Conservation (phyloP, 1,140 invertebrate genomes). For the Hydropsyche tenuis region DNA sequence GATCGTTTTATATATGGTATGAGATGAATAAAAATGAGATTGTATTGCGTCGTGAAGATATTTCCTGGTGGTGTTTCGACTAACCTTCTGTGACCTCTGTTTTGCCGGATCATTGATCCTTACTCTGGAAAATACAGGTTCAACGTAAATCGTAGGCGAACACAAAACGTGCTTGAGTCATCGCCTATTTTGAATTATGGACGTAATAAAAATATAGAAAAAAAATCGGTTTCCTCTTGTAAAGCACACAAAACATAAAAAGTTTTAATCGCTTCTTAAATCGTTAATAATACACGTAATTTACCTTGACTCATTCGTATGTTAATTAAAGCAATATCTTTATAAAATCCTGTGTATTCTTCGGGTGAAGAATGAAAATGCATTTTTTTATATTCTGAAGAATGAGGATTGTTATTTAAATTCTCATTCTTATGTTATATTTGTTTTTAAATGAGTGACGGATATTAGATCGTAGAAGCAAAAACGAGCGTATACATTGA, state of each 20-base stretch:
- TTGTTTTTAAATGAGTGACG: not conserved
- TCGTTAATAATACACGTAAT: not conserved
- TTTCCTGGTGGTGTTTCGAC: not conserved
- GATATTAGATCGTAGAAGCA: not conserved
- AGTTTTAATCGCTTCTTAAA: no score
- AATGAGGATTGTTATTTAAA: no score
- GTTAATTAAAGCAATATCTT: not conserved
- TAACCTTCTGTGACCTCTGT: not conserved
- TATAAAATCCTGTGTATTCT: no score
- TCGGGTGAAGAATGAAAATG: no score
- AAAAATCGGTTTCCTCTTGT: not conserved
- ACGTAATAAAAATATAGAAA: not conserved
- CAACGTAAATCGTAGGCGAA: slow-evolving; percentile 16
- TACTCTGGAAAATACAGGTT: slow-evolving; percentile 17
- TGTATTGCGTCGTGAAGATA: no score
- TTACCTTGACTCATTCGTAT: not conserved
- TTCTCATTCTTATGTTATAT: not conserved
- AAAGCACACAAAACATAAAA: not conserved
- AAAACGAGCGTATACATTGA: slow-evolving; percentile 1
- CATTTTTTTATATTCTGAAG: no score
- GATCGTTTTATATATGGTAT: no score
- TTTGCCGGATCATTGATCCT: not conserved
- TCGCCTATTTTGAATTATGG: slow-evolving; percentile 22
- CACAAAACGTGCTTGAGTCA: not conserved
- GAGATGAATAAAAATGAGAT: no score